Evolutionary conservation across 2,113 vertebrate species (phyloP).

Genomic region (Salvelinus fontinalis): DNA sequence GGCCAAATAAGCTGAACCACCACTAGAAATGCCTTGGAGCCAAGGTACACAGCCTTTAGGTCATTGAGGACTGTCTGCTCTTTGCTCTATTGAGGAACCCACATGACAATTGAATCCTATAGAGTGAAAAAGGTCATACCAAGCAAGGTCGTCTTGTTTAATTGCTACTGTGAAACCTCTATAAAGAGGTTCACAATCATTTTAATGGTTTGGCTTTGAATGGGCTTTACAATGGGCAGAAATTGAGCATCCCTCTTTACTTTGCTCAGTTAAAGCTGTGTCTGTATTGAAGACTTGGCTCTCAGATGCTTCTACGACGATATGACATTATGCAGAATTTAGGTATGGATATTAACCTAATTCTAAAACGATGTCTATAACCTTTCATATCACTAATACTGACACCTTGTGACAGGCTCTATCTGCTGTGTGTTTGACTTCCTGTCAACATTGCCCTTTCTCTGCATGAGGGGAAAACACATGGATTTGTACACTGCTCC

Average conservation of each 20-base stretch:
- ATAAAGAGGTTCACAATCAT: conserved; percentile 30
- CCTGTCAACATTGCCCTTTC: conserved; percentile 32
- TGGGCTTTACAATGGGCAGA: conserved; percentile 32
- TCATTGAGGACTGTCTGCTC: neutral
- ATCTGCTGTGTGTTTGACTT: conserved; percentile 40
- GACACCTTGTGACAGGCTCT: conserved; percentile 34
- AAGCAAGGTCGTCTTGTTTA: conserved; percentile 31
- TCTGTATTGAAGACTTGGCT: conserved; percentile 17
- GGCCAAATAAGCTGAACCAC: conserved; percentile 17
- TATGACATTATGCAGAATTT: neutral
- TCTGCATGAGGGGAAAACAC: conserved; percentile 31
- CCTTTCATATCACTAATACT: conserved; percentile 42
- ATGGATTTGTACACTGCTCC: conserved; percentile 17
- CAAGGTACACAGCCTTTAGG: conserved; percentile 16
- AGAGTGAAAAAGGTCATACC: conserved; percentile 31
- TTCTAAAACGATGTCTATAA: conserved; percentile 39
- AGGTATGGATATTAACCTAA: conserved; percentile 15
- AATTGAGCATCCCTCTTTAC: conserved; percentile 4
- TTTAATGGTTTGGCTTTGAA: conserved; percentile 20
- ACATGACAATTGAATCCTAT: conserved; percentile 37
- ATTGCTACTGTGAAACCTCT: conserved; percentile 18
- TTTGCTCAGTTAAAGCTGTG: conserved; percentile 11
- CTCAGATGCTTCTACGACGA: conserved; percentile 18
- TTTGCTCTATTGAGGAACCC: conserved; percentile 19
- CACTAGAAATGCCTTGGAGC: conserved; percentile 30